These are phyloP conservation scores for Andrena haemorrhoa DNA, from an alignment of 2,888 invertebrate species.

Conservation along the genomic window DNA sequence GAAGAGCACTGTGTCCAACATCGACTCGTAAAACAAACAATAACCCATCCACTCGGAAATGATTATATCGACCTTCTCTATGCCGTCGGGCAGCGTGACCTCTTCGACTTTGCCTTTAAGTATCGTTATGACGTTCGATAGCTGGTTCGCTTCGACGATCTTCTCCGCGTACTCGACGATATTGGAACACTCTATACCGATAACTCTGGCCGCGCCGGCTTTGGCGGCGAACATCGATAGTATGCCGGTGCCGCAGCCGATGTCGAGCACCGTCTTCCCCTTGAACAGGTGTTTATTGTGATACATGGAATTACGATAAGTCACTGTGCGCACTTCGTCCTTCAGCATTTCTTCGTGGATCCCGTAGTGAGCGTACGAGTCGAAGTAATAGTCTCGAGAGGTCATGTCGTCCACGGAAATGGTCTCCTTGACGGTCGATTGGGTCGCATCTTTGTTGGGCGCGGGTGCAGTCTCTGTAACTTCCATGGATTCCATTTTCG, in stretches of 20 bases:
- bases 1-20: conserved; percentile 99
- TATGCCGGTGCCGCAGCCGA: conserved; percentile 99
- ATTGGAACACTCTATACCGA: conserved; percentile 99
- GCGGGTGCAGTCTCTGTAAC: conserved; percentile 82
- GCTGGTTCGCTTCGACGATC: conserved; percentile 95
- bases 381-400: conserved; percentile 99
- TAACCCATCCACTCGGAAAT: conserved; percentile 94
- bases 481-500: conserved; percentile 87
- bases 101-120: conserved; percentile 98
- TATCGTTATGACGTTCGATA: conserved; percentile 92
- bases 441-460: conserved; percentile 69
- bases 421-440: conserved; percentile 80
- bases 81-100: conserved; percentile 95
- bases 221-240: conserved; percentile 99
- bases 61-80: conserved; percentile 97
- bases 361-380: conserved; percentile 99
- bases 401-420: conserved; percentile 98
- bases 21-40: conserved; percentile 99
- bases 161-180: conserved; percentile 98
- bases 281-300: conserved; percentile 99
- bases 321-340: conserved; percentile 99
- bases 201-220: conserved; percentile 97
- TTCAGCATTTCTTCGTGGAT: conserved; percentile 99
- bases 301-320: conserved; percentile 99
- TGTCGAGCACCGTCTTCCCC: conserved; percentile 96